Base-by-base conservation (phyloP, 2,888 invertebrate species). In the Cephalotes varians region DNA sequence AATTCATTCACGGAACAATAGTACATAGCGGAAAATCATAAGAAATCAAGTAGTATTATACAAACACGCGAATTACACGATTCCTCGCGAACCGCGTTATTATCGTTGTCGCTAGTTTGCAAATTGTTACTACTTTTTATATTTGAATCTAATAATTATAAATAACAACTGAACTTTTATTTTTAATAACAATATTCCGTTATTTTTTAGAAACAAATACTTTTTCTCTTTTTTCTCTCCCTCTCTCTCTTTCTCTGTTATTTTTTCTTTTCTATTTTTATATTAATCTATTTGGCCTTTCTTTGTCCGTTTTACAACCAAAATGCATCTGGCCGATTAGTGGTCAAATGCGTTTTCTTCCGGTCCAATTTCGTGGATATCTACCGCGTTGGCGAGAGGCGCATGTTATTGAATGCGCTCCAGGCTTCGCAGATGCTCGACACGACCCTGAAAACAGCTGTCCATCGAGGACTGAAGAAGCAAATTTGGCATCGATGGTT, bases 401-500 rank as follows among this genome's bases (percentile, higher is more conserved):
- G 74, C 79, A 67, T 62, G 80, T 72, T 84, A 85, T 81, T 56
- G 79, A 49, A 28, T 73, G 60, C 62, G 82, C 83, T 71, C 28
- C 51, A 44, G 82, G 86, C 84, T 47, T 83, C 21, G 80, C 83
- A 80, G 83, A 83, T 83, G 80, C 80, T 80, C 80, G 56, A 34
- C 71, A 80, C 72, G 25, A 80, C 54, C 65, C 80, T 80, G 56
- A 56, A 56, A 87, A 85, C 88, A 88, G 88, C 88, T 88, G 88
- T 88, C 84, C 72, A 25, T 60, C 65, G 58, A 44, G 31, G 40
- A 73, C 25, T 9, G 31, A 69, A 54, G 54, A 37, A 79, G 40
- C 44, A 79, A 28, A n/a, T 69, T 69, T 12, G 54, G 12, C 28
- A 58, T 21, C 34, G 40, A 40, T 12, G 40, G 37, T 12, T 56